These are phyloP conservation scores for Syngnathoides biaculeatus DNA, from an alignment of 2,113 vertebrate genomes.

Conservation along the genomic window DNA sequence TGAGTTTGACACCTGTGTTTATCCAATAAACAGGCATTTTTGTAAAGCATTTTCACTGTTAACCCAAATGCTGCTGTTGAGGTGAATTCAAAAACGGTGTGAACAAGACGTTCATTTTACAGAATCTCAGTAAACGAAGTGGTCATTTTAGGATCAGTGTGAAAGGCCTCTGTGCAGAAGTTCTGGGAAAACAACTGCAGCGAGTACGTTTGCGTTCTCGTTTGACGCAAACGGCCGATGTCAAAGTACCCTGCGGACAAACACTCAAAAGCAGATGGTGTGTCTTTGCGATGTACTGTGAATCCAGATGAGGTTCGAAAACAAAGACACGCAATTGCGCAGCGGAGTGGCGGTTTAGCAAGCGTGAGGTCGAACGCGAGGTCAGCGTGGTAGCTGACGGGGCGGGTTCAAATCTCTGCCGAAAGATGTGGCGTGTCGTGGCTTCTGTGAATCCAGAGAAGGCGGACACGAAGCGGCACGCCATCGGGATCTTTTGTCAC, in stretches of 20 bases:
- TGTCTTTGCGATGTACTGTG: constrained; percentile 5
- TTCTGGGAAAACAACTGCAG: too few species aligned
- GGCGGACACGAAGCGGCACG: constrained; percentile 28
- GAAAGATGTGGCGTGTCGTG: not conserved
- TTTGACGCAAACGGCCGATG: constrained; percentile 24
- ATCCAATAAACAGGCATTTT: too few species aligned
- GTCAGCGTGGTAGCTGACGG: not conserved
- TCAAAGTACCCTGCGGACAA: constrained; percentile 22
- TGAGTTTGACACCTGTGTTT: too few species aligned
- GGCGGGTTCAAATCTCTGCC: constrained; percentile 19
- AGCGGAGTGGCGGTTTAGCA: constrained; percentile 13
- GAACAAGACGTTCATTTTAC: too few species aligned
- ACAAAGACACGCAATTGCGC: constrained; percentile 27
- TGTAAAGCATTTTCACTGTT: too few species aligned
- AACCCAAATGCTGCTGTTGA: too few species aligned
- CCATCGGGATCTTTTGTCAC: constrained; percentile 36
- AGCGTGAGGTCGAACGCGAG: not conserved
- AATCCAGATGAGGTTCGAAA: constrained; percentile 20
- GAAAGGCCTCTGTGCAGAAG: too few species aligned
- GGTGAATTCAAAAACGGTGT: too few species aligned
- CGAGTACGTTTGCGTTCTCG: too few species aligned
- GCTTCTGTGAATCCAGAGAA: constrained; percentile 20
- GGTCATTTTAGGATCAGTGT: too few species aligned
- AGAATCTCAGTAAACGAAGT: too few species aligned
- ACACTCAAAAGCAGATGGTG: constrained; percentile 47